Percentiles rank a stretch among this genome's conserved stretches.
Evolutionary conservation across 2,113 vertebrate genomes (phyloP).

Genomic region (Seriola rivoliana): DNA sequence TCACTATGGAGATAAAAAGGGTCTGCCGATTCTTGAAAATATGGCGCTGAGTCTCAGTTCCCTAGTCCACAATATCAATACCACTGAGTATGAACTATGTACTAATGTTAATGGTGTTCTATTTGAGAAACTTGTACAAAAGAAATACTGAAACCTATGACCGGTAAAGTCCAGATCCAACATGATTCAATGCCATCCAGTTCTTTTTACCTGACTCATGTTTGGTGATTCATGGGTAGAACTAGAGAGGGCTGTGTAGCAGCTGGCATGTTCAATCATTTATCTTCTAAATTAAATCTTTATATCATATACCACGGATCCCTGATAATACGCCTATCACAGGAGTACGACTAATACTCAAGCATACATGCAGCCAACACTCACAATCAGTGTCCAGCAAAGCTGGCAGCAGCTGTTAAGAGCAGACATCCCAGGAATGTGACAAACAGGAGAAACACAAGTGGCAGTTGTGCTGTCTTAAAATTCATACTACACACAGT

Average conservation of each 20-base stretch:
- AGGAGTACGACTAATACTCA: slow-evolving; percentile 26
- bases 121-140: slow-evolving; percentile 1
- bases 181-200: slow-evolving; percentile 19
- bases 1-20: slow-evolving; percentile 25
- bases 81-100: not conserved
- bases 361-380: slow-evolving; percentile 19
- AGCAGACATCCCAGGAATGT: slow-evolving; percentile 72
- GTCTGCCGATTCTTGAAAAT: slow-evolving; percentile 17
- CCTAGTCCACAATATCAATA: not conserved
- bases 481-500: slow-evolving; percentile 22
- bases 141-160: not conserved
- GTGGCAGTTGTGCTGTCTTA: slow-evolving; percentile 56
- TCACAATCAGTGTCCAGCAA: slow-evolving; percentile 20
- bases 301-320: slow-evolving; percentile 30
- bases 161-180: not conserved
- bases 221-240: slow-evolving; percentile 36
- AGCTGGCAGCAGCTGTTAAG: slow-evolving; percentile 70
- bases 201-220: slow-evolving; percentile 28
- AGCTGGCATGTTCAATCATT: slow-evolving; percentile 56
- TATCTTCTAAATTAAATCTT: slow-evolving; percentile 61
- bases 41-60: not conserved
- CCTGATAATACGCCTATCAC: slow-evolving; percentile 37
- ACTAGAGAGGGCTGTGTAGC: slow-evolving; percentile 19
- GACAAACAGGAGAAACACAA: slow-evolving; percentile 70
- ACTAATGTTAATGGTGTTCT: not conserved